Percentiles rank a stretch among this genome's conserved stretches.
These are phyloP conservation scores for Myotis yumanensis DNA, from an alignment of 2,113 vertebrate species.

Conservation along the genomic window DNA sequence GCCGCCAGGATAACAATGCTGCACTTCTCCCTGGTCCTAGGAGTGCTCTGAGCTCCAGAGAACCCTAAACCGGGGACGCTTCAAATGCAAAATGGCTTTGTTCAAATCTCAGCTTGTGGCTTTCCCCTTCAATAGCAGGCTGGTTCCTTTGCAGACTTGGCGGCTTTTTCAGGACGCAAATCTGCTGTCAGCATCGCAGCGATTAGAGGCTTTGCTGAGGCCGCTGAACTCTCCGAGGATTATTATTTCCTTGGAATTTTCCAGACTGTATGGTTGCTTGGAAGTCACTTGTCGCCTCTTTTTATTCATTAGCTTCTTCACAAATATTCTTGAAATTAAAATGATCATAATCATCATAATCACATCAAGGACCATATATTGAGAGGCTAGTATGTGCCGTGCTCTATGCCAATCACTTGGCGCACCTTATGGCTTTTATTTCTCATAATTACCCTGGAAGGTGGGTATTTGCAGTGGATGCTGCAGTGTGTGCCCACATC, in stretches of 20 bases:
- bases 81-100: not conserved
- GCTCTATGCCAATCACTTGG: not conserved
- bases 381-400: not conserved
- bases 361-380: not conserved
- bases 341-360: not conserved
- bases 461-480: too few relatives aligned
- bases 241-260: not conserved
- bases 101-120: not conserved
- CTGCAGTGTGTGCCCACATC: too few relatives aligned
- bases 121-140: not conserved
- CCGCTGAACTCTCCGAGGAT: not conserved
- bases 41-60: not conserved
- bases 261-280: conserved; percentile 7
- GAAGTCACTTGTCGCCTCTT: not conserved
- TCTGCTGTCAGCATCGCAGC: not conserved
- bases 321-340: not conserved
- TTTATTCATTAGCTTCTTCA: not conserved
- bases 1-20: not conserved
- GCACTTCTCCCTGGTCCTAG: not conserved
- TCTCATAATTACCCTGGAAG: not conserved
- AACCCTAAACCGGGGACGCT: not conserved
- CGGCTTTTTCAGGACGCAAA: not conserved
- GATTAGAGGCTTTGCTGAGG: conserved; percentile 21
- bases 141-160: not conserved
- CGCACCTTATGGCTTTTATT: not conserved